Percentiles rank a stretch among this genome's conserved stretches.
Conservation (phyloP, 2,797 vertebrate species). For the Scleropages formosus region DNA sequence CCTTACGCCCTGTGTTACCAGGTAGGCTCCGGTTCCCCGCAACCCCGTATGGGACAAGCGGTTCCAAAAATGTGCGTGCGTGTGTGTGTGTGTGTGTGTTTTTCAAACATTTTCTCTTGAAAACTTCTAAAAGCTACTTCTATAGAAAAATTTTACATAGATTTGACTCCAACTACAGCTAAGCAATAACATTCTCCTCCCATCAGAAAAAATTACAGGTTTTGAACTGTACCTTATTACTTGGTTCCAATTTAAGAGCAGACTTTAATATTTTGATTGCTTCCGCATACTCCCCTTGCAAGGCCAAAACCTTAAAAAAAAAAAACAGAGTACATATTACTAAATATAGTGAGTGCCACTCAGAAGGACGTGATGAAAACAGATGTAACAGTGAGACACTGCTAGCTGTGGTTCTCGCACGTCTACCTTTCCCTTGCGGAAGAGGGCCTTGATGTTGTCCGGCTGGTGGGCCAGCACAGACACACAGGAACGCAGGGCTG, state of each 20-base stretch:
- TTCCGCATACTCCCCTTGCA: conserved; percentile 85
- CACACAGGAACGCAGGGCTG: conserved; percentile 85
- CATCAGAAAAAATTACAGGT: neutral
- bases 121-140: no score
- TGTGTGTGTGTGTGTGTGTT: no score
- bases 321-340: neutral
- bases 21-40: no score
- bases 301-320: conserved; percentile 78
- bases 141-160: no score
- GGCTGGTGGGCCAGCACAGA: conserved; percentile 84
- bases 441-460: conserved; percentile 91
- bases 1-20: no score
- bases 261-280: conserved; percentile 84
- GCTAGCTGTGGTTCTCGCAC: neutral
- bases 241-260: conserved; percentile 89
- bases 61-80: no score
- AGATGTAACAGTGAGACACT: neutral
- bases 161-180: no score
- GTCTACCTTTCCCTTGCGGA: conserved; percentile 91
- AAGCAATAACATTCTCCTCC: no score
- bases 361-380: neutral
- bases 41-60: no score
- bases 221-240: conserved; percentile 81
- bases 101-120: no score
- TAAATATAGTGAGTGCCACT: no score